Conservation (phyloP, 2,797 vertebrate genomes). For the Melanotaenia pygmaea region DNA sequence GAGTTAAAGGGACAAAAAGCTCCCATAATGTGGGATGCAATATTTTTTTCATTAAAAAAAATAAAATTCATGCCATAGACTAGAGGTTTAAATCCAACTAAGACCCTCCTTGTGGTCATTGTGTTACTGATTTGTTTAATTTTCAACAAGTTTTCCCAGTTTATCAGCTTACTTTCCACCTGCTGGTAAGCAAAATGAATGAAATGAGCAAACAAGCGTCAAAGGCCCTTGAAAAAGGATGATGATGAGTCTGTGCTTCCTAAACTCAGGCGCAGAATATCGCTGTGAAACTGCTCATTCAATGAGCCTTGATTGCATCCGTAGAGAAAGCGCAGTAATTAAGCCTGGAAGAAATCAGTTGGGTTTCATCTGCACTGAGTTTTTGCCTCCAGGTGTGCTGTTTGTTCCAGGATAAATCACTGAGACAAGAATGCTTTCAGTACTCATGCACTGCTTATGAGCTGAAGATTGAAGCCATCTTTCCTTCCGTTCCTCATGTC, state of each 20-base stretch:
- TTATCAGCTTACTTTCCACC: conserved; percentile 22
- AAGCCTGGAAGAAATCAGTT: conserved; percentile 38
- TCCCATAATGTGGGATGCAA: too few species aligned
- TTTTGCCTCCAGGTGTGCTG: conserved; percentile 33
- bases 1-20: too few species aligned
- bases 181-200: conserved; percentile 13
- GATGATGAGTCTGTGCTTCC: conserved; percentile 21
- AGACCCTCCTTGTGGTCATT: background rate
- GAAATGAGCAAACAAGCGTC: conserved; percentile 29
- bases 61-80: too few species aligned
- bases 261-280: conserved; percentile 7
- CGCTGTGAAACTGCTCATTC: conserved; percentile 11
- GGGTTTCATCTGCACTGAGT: conserved; percentile 12
- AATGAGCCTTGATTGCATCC: conserved; percentile 50
- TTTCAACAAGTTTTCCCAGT: conserved; percentile 10
- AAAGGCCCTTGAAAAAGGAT: conserved; percentile 15
- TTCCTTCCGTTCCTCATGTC: background rate
- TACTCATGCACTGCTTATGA: background rate
- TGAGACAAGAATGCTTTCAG: background rate
- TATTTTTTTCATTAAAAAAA: too few species aligned
- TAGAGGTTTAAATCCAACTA: background rate
- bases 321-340: conserved; percentile 48
- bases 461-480: background rate
- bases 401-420: conserved; percentile 3
- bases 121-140: conserved; percentile 12